A percentile compares a stretch with the other conserved stretches of the same genome.
phyloP scores from a whole-genome alignment of 2,797 vertebrate genomes.

The Menidia menidia region DNA sequence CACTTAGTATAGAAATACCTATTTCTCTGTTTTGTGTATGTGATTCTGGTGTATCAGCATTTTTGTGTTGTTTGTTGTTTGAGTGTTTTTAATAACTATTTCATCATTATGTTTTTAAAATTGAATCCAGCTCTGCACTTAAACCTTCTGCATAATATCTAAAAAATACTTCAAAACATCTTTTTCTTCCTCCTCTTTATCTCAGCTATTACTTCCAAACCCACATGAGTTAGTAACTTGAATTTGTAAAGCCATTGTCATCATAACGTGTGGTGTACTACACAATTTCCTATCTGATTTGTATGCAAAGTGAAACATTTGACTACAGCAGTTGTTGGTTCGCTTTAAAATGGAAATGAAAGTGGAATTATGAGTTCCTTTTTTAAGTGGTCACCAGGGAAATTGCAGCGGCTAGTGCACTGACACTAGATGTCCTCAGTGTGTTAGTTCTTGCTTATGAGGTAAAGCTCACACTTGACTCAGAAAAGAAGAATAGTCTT shows the following conservation, averaged over 20 bases:
- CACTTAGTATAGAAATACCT: constrained; percentile 1
- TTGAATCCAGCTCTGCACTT: too few relatives aligned
- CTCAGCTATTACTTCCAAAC: too few relatives aligned
- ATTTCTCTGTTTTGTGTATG: constrained; percentile 5
- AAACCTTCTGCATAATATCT: too few relatives aligned
- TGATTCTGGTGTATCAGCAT: neutral
- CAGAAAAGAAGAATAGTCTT: too few relatives aligned
- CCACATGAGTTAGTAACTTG: too few relatives aligned
- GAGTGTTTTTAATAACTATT: neutral
- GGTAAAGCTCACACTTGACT: too few relatives aligned
- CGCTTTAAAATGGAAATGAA: constrained; percentile 9
- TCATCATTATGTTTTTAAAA: neutral
- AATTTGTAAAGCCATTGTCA: too few relatives aligned
- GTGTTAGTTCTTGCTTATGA: constrained; percentile 5
- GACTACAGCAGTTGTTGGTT: neutral
- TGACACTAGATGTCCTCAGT: constrained; percentile 63
- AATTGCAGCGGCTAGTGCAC: neutral
- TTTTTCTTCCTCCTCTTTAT: too few relatives aligned
- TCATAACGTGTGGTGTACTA: constrained; percentile 5
- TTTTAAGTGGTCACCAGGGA: neutral
- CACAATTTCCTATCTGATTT: neutral
- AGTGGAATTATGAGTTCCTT: neutral
- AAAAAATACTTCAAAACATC: too few relatives aligned
- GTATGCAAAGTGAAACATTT: constrained; percentile 14
- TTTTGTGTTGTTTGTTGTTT: constrained; percentile 17